Percentiles rank a stretch among this genome's conserved stretches.
These are phyloP conservation scores for Heliocidaris erythrogramma DNA, from an alignment of 35 echinoderm and acorn worm genomes.

Conservation along the genomic window DNA sequence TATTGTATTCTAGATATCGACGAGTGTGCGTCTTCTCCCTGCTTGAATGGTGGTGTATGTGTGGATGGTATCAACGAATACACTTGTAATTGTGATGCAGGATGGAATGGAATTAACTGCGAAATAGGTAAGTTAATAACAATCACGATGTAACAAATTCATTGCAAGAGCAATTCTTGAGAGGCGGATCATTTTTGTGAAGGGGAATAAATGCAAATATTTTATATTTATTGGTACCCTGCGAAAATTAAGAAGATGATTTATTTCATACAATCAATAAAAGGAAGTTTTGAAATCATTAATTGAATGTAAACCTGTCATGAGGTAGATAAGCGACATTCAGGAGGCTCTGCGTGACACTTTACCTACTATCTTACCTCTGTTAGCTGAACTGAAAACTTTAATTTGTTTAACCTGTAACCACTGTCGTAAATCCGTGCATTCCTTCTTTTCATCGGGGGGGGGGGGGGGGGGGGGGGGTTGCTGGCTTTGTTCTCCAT, in stretches of 20 bases:
- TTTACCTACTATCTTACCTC: too few species aligned
- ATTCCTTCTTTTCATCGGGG: too few species aligned
- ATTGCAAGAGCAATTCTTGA: background rate
- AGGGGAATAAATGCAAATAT: background rate
- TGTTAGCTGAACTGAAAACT: too few species aligned
- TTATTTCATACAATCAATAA: background rate
- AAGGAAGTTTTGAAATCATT: background rate
- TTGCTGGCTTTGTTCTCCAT: too few species aligned
- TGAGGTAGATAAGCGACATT: too few species aligned
- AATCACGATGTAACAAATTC: background rate
- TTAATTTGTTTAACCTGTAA: too few species aligned
- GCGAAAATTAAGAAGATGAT: background rate
- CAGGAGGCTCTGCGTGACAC: too few species aligned
- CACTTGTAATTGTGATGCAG: conserved; percentile 35
- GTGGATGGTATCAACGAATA: conserved; percentile 8
- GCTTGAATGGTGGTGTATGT: conserved; percentile 58
- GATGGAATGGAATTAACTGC: conserved; percentile 41
- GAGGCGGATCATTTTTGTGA: background rate
- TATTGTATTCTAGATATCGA: conserved; percentile 62
- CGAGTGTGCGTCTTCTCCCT: conserved; percentile 72
- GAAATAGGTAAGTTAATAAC: conserved; percentile 50
- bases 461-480: too few species aligned
- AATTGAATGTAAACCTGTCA: background rate
- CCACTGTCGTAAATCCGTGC: too few species aligned
- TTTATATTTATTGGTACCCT: too few species aligned